A percentile compares a stretch with the other conserved stretches of the same genome.
phyloP scores from a whole-genome alignment of 1,140 invertebrate genomes.

The Conus ventricosus region DNA sequence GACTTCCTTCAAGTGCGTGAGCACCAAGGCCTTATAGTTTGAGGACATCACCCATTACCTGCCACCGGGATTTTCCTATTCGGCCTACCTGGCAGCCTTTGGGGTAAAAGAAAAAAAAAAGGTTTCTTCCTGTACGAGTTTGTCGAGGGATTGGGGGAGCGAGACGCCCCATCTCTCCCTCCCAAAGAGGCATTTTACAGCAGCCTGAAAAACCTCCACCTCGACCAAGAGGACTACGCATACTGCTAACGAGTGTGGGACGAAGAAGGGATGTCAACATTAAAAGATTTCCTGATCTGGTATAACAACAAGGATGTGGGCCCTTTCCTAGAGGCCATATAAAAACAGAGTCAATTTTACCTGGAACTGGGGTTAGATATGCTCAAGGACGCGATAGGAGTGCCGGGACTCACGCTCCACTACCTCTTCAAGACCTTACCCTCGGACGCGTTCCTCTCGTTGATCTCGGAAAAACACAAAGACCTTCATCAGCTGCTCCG shows the following conservation, averaged over 20 bases:
- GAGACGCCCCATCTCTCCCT: conserved; percentile 35
- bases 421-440: conserved; percentile 42
- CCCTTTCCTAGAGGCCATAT: conserved; percentile 45
- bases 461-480: conserved; percentile 40
- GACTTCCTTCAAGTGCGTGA: conserved; percentile 5
- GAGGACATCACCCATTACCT: conserved; percentile 49
- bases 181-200: conserved; percentile 43
- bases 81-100: conserved; percentile 49
- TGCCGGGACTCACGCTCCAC: conserved; percentile 44
- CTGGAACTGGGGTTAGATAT: conserved; percentile 39
- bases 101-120: conserved; percentile 40
- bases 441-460: conserved; percentile 32
- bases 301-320: conserved; percentile 50
- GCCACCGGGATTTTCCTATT: conserved; percentile 45
- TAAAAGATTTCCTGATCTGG: conserved; percentile 50
- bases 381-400: conserved; percentile 44
- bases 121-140: conserved; percentile 54
- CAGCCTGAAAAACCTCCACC: conserved; percentile 35
- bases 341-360: conserved; percentile 29
- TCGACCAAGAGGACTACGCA: conserved; percentile 42
- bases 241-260: conserved; percentile 46
- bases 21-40: conserved; percentile 42
- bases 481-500: conserved; percentile 42
- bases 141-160: conserved; percentile 27
- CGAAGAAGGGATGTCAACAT: conserved; percentile 39